Conservation (phyloP, 2,888 invertebrate species). For the Parapristionchus giblindavisi region DNA sequence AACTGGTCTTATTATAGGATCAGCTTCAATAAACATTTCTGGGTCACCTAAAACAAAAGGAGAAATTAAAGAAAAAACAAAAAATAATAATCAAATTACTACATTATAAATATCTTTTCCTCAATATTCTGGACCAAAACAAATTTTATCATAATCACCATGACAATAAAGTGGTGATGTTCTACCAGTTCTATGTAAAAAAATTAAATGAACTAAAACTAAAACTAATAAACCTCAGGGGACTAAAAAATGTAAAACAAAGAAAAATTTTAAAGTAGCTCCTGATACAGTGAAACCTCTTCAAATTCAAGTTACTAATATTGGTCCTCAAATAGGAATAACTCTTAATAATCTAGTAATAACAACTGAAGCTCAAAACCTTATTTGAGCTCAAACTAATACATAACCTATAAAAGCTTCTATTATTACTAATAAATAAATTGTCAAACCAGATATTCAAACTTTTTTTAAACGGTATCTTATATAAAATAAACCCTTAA, state of each 20-base stretch:
- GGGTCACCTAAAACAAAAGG: slow-evolving; percentile 74
- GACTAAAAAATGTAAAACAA: slow-evolving; percentile 80
- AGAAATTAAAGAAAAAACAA: slow-evolving; percentile 74
- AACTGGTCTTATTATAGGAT: slow-evolving; percentile 78
- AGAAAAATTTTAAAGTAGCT: slow-evolving; percentile 82
- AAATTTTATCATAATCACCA: slow-evolving; percentile 62
- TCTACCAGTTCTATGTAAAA: slow-evolving; percentile 68
- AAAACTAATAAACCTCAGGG: slow-evolving; percentile 77
- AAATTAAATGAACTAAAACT: slow-evolving; percentile 63
- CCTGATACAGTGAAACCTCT: slow-evolving; percentile 82
- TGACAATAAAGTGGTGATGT: slow-evolving; percentile 58
- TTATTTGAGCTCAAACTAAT: slow-evolving; percentile 83
- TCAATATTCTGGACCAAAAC: slow-evolving; percentile 58
- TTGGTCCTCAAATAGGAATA: slow-evolving; percentile 56
- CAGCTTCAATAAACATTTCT: slow-evolving; percentile 82
- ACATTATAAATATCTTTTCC: slow-evolving; percentile 70
- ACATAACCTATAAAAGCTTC: slow-evolving; percentile 84
- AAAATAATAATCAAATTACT: slow-evolving; percentile 74
- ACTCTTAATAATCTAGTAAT: slow-evolving; percentile 80
- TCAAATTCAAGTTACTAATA: slow-evolving; percentile 77
- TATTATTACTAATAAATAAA: slow-evolving; percentile 79
- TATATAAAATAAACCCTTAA: slow-evolving; percentile 69
- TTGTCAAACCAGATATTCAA: slow-evolving; percentile 78
- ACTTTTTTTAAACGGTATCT: slow-evolving; percentile 74
- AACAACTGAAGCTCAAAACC: slow-evolving; percentile 83